phyloP scores from a whole-genome alignment of 2,797 vertebrate genomes.

The Girardinus metallicus region DNA sequence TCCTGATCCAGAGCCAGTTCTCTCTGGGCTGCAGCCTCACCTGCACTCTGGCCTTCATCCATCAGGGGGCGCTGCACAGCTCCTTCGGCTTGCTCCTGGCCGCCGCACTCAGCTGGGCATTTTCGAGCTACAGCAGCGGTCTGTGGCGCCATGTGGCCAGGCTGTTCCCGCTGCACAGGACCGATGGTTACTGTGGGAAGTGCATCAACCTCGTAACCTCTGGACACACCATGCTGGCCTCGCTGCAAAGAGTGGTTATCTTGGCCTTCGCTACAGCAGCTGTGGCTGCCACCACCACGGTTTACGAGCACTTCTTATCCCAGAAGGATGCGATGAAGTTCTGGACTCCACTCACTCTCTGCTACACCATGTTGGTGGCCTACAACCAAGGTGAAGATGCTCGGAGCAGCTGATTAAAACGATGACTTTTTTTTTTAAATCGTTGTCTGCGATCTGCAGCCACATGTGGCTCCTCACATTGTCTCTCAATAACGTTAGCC shows the following conservation, averaged over 20 bases:
- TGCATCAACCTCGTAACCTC: constrained; percentile 85
- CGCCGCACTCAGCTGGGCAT: constrained; percentile 79
- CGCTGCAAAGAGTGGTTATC: constrained; percentile 75
- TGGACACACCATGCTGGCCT: constrained; percentile 73
- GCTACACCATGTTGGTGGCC: constrained; percentile 86
- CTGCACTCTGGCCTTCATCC: constrained; percentile 86
- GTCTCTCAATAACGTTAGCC: neutral
- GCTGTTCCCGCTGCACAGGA: constrained; percentile 86
- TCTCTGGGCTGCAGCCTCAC: constrained; percentile 88
- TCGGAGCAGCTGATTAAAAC: neutral
- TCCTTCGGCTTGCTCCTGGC: constrained; percentile 82
- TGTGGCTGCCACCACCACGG: constrained; percentile 79
- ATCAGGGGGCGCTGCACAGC: constrained; percentile 85
- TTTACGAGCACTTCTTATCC: constrained; percentile 88
- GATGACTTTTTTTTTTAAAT: neutral
- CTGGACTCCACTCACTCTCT: constrained; percentile 90
- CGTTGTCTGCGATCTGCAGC: neutral
- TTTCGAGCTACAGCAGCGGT: constrained; percentile 60
- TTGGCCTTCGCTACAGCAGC: constrained; percentile 81
- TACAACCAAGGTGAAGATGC: constrained; percentile 85
- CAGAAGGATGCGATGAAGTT: constrained; percentile 85
- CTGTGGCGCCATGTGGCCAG: constrained; percentile 78
- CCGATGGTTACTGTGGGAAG: constrained; percentile 82
- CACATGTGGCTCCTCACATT: neutral
- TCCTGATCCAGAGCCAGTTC: constrained; percentile 87